These are phyloP conservation scores for Rhinatrema bivittatum DNA, from an alignment of 2,797 vertebrate species.

Conservation along the genomic window DNA sequence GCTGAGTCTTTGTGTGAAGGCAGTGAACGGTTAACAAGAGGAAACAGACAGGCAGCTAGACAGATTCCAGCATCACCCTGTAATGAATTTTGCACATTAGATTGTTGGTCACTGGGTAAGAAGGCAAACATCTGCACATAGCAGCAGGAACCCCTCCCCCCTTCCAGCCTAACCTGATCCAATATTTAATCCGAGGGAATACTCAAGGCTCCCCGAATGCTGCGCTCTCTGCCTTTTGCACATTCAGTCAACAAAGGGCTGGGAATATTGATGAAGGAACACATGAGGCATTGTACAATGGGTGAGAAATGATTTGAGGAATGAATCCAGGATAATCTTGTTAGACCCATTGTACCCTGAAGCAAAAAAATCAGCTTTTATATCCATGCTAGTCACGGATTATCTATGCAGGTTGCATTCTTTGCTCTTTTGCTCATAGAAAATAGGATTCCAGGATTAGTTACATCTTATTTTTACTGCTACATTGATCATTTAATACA, in stretches of 20 bases:
- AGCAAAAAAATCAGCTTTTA: background rate
- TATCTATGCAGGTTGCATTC: background rate
- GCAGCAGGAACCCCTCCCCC: too few species aligned
- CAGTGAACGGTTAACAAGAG: too few species aligned
- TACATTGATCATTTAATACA: constrained; percentile 35
- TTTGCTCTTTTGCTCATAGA: constrained; percentile 4
- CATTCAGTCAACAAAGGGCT: too few species aligned
- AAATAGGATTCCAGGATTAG: constrained; percentile 20
- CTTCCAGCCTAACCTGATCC: background rate
- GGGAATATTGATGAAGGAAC: background rate
- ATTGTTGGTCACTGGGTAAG: background rate
- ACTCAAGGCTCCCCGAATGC: background rate
- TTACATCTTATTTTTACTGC: constrained; percentile 13
- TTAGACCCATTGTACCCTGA: background rate
- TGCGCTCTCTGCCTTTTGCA: background rate
- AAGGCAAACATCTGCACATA: background rate
- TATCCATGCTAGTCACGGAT: background rate
- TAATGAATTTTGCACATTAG: too few species aligned
- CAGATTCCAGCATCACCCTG: too few species aligned
- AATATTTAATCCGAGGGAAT: constrained; percentile 2
- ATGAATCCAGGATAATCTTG: background rate
- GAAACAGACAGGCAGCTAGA: too few species aligned
- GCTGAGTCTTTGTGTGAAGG: too few species aligned
- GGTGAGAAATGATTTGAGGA: background rate
- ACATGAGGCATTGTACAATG: background rate